Conservation (phyloP, 2,888 invertebrate species). For the Coelogynopora nodosa region DNA sequence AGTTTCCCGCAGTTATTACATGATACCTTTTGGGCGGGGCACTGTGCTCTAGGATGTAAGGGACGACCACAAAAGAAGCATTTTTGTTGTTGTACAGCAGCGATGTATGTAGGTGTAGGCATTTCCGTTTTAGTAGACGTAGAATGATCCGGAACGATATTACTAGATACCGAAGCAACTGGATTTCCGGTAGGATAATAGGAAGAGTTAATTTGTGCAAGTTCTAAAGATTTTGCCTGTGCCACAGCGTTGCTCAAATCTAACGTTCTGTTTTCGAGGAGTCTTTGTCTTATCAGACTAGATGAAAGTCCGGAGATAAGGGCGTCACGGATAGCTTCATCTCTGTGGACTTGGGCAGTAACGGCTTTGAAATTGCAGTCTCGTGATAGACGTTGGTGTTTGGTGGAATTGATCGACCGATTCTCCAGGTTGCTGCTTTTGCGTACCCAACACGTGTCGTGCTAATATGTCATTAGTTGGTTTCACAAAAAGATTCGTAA, state of each 20-base stretch:
- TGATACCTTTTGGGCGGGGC: constrained; percentile 33
- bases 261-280: constrained; percentile 34
- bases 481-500: constrained; percentile 33
- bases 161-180: constrained; percentile 31
- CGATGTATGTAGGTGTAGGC: background rate
- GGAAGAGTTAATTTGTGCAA: constrained; percentile 27
- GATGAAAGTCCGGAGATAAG: constrained; percentile 9
- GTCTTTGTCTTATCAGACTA: constrained; percentile 22
- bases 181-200: constrained; percentile 12
- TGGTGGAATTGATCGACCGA: constrained; percentile 34
- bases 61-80: constrained; percentile 42
- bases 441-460: constrained; percentile 30
- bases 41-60: constrained; percentile 30
- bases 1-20: constrained; percentile 35
- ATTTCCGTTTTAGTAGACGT: constrained; percentile 25
- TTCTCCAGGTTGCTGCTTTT: constrained; percentile 32
- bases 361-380: constrained; percentile 40
- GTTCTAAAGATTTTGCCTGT: constrained; percentile 34
- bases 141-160: constrained; percentile 1
- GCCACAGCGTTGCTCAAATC: constrained; percentile 17
- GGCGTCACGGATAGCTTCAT: constrained; percentile 36
- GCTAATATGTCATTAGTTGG: constrained; percentile 39
- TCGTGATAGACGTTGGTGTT: constrained; percentile 21
- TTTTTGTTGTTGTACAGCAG: constrained; percentile 31
- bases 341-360: background rate